Percentiles rank a stretch among this genome's conserved stretches.
These are phyloP conservation scores for Pristionchus maxplancki DNA, from an alignment of 2,888 invertebrate species.

Conservation along the genomic window DNA sequence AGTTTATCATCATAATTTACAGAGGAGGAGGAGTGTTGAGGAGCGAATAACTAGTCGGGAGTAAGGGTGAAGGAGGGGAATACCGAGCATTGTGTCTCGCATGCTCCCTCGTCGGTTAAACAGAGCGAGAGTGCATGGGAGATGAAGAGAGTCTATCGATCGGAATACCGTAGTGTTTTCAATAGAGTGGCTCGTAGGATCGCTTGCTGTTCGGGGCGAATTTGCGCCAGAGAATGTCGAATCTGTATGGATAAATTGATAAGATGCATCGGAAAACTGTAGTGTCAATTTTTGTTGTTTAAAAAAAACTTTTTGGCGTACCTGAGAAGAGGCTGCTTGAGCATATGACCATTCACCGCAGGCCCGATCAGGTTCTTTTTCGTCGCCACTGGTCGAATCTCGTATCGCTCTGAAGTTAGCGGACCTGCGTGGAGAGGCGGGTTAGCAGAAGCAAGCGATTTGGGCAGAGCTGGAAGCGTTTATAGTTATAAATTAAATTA, in stretches of 20 bases:
- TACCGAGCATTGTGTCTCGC: too few species aligned
- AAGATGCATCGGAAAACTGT: too few species aligned
- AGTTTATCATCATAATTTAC: constrained; percentile 9
- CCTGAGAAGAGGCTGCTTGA: constrained; percentile 58
- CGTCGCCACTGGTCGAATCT: background rate
- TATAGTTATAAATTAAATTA: background rate
- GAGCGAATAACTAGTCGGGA: background rate
- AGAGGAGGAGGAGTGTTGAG: background rate
- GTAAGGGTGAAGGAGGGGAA: background rate
- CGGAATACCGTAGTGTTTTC: background rate
- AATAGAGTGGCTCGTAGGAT: background rate
- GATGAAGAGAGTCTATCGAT: too few species aligned
- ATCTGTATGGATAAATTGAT: constrained; percentile 38
- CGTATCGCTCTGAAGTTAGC: constrained; percentile 48
- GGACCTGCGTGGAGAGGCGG: constrained; percentile 19
- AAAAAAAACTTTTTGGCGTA: background rate
- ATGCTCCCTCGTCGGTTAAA: too few species aligned
- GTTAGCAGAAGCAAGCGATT: background rate
- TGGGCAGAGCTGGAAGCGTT: background rate
- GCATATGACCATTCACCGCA: constrained; percentile 57
- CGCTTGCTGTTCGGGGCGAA: constrained; percentile 49
- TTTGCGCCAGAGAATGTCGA: constrained; percentile 59
- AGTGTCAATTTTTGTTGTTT: too few species aligned
- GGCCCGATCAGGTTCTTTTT: constrained; percentile 48
- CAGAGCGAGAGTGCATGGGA: too few species aligned